Percentiles rank a stretch among this genome's conserved stretches.
Conservation (phyloP, 2,797 vertebrate species). For the Hippocampus kuda region DNA sequence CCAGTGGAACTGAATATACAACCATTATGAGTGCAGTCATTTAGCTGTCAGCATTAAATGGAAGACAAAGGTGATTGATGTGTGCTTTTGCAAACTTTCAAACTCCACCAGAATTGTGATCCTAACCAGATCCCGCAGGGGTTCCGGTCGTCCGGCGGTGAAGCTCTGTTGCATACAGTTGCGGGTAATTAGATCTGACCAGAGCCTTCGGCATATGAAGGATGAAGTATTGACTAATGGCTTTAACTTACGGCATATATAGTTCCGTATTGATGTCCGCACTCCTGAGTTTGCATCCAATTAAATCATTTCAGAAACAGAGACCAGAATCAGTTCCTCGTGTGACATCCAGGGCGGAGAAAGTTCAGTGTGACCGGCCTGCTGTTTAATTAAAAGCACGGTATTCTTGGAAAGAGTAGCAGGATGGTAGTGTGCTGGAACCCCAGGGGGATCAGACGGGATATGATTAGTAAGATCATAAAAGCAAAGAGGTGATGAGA, state of each 20-base stretch:
- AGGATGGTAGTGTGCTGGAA: constrained; percentile 63
- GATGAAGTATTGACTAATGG: constrained; percentile 65
- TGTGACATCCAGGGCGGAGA: constrained; percentile 47
- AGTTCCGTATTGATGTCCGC: constrained; percentile 61
- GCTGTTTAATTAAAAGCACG: constrained; percentile 65
- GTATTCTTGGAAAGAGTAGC: constrained; percentile 59
- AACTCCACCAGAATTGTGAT: constrained; percentile 61
- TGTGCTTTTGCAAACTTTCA: constrained; percentile 57
- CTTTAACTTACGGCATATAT: constrained; percentile 65
- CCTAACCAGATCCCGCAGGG: constrained; percentile 62
- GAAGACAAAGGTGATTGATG: constrained; percentile 48
- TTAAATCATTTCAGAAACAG: constrained; percentile 70
- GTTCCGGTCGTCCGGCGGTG: constrained; percentile 47
- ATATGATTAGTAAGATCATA: constrained; percentile 67
- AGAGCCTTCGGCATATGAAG: constrained; percentile 57
- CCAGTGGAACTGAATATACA: constrained; percentile 24
- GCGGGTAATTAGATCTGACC: constrained; percentile 67
- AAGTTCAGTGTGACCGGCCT: constrained; percentile 46
- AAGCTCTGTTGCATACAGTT: constrained; percentile 60
- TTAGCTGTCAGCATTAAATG: constrained; percentile 44
- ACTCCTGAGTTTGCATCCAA: constrained; percentile 67
- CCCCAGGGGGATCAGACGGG: constrained; percentile 56
- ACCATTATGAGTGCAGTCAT: constrained; percentile 34
- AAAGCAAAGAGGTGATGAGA: constrained; percentile 60
- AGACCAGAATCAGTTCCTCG: constrained; percentile 63